Evolutionary conservation across 2,797 vertebrate species (phyloP), one percentile per base, ranked within the genome.

Genomic region (Mallotus villosus): DNA sequence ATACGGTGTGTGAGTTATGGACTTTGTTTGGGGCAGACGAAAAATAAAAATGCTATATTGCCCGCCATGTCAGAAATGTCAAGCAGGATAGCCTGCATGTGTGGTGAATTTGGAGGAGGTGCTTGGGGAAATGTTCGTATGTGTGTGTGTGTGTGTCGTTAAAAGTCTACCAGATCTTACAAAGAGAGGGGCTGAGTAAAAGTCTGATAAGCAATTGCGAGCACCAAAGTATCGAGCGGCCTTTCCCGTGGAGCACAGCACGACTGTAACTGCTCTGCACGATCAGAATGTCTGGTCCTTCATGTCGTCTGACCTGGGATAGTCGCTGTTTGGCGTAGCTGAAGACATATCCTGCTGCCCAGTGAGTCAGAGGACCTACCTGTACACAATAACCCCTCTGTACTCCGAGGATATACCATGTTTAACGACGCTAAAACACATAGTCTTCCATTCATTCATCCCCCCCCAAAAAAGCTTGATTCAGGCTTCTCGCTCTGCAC

Each of bases 11-110:
- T 88, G 88, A 90, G 81, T 89, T 88, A 89, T 83, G 73, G 75
- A 73, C 78, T 88, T 89, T 90, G 82, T 89, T 89, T 88, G 79
- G 83, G 80, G 85, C 76, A 72, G 78, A 79, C 79, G 80, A 73
- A 89, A 82, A 87, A 82, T 84, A 66, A 87, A 91, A 90, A 84
- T 84, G 79, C 72, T 70, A 82, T 85, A 86, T 67, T 34, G 78
- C 82, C 63, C 63, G 32, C 55, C 78, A 72, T 78, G 82, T 81
- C 77, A 67, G 68, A 68, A 46, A 83, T 78, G 76, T 82, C 71
- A 64, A 63, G 70, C 78, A 63, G 78, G 74, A 82, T 51, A 75
- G 81, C 83, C 77, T 84, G 76, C 80, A 82, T 80, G 81, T 84
- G 73, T 67, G 59, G 62, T 59, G 80, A 80, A 83, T 82, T 81